These are phyloP conservation scores for Cataglyphis albicans DNA, from an alignment of 2,888 invertebrate species.

Conservation along the genomic window DNA sequence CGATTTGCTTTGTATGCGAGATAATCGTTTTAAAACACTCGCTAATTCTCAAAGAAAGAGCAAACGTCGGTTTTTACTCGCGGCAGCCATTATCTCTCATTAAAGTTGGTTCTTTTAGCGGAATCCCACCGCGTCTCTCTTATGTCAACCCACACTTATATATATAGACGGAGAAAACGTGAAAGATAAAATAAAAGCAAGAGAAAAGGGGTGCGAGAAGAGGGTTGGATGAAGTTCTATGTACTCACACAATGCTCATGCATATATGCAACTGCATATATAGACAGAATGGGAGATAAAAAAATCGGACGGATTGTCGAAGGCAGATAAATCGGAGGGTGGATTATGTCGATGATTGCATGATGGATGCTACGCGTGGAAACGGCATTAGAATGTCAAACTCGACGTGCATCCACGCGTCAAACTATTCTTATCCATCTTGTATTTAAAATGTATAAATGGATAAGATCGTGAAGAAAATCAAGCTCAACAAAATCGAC, in stretches of 20 bases:
- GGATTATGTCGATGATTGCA: conserved; percentile 26
- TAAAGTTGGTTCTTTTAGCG: conserved; percentile 44
- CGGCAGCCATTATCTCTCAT: conserved; percentile 52
- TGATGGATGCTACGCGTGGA: conserved; percentile 32
- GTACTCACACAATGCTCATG: conserved; percentile 25
- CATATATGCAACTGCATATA: conserved; percentile 34
- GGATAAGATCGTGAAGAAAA: conserved; percentile 1
- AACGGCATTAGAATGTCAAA: conserved; percentile 37
- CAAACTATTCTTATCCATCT: neutral
- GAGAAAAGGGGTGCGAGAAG: conserved; percentile 26
- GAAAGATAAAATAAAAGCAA: conserved; percentile 24
- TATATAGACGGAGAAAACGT: conserved; percentile 29
- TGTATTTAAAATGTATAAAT: neutral
- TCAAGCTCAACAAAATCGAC: neutral
- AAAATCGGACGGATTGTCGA: neutral
- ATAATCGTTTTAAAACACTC: conserved; percentile 51
- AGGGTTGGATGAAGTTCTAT: conserved; percentile 24
- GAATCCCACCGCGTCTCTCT: conserved; percentile 29
- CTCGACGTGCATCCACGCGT: neutral
- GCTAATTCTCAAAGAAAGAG: conserved; percentile 55
- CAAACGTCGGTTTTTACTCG: conserved; percentile 51
- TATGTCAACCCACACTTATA: conserved; percentile 41
- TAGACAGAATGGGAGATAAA: conserved; percentile 11
- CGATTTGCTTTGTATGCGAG: conserved; percentile 46
- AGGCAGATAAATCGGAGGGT: conserved; percentile 29